phyloP scores from a whole-genome alignment of 2,797 vertebrate genomes.

The Pelobates cultripes region DNA sequence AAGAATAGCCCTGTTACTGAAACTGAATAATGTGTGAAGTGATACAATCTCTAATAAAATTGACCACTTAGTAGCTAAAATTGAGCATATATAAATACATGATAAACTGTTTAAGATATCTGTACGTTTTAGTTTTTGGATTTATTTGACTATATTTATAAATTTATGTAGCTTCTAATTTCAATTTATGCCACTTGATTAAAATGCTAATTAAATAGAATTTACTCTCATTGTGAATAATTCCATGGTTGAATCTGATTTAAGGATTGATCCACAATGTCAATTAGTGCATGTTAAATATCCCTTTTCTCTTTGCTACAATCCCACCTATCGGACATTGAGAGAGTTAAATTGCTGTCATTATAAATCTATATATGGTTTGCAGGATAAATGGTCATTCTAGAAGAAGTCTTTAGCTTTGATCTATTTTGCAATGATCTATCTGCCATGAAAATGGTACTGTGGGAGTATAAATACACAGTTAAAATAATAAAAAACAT shows the following conservation, averaged over 20 bases:
- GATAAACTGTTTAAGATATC: no score
- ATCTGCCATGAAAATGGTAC: conserved; percentile 40
- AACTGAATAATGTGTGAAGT: no score
- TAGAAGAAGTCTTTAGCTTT: not conserved
- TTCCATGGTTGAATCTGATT: not conserved
- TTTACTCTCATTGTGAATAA: no score
- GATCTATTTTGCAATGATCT: conserved; percentile 18
- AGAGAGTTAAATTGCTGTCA: not conserved
- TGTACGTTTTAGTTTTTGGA: no score
- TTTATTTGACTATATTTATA: no score
- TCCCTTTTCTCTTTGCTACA: not conserved
- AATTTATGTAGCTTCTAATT: no score
- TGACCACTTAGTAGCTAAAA: no score
- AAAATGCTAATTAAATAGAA: no score
- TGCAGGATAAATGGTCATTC: not conserved
- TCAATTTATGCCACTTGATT: no score
- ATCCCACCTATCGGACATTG: not conserved
- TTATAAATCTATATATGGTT: not conserved
- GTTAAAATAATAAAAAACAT: conserved; percentile 52
- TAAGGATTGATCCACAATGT: not conserved
- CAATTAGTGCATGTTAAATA: not conserved
- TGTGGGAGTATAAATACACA: conserved; percentile 31
- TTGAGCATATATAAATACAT: no score
- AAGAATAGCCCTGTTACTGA: no score
- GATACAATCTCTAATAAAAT: no score